These are phyloP conservation scores for Piaya cayana DNA, from an alignment of 2,113 vertebrate species.

Conservation along the genomic window DNA sequence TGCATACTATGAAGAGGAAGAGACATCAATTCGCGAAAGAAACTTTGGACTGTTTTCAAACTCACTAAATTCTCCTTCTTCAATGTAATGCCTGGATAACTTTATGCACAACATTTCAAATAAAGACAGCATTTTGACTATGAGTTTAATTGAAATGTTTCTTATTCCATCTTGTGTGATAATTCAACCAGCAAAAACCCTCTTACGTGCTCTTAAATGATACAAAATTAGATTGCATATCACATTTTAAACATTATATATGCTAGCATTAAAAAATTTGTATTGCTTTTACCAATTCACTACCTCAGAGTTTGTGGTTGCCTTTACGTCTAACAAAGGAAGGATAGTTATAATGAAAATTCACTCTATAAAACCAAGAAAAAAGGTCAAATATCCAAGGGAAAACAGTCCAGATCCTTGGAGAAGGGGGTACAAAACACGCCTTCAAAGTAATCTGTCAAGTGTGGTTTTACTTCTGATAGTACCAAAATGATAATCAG, in stretches of 20 bases:
- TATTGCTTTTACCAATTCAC: slow-evolving; percentile 27
- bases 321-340: slow-evolving; percentile 62
- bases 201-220: slow-evolving; percentile 36
- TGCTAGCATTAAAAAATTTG: slow-evolving; percentile 25
- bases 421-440: neutral
- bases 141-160: slow-evolving; percentile 71
- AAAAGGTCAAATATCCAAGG: slow-evolving; percentile 42
- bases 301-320: neutral
- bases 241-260: slow-evolving; percentile 38
- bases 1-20: slow-evolving; percentile 8
- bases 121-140: slow-evolving; percentile 61
- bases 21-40: slow-evolving; percentile 31
- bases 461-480: neutral
- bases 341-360: slow-evolving; percentile 65
- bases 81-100: slow-evolving; percentile 61
- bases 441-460: neutral
- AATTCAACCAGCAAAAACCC: slow-evolving; percentile 70
- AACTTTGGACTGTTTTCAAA: slow-evolving; percentile 60
- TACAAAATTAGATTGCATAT: slow-evolving; percentile 47
- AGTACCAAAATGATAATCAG: neutral
- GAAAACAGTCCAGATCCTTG: neutral
- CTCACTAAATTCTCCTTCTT: slow-evolving; percentile 52
- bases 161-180: slow-evolving; percentile 36
- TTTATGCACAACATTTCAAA: slow-evolving; percentile 64
- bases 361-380: slow-evolving; percentile 61